These are phyloP conservation scores for Myotis brandtii DNA, from an alignment of 2,113 vertebrate species.

Conservation along the genomic window DNA sequence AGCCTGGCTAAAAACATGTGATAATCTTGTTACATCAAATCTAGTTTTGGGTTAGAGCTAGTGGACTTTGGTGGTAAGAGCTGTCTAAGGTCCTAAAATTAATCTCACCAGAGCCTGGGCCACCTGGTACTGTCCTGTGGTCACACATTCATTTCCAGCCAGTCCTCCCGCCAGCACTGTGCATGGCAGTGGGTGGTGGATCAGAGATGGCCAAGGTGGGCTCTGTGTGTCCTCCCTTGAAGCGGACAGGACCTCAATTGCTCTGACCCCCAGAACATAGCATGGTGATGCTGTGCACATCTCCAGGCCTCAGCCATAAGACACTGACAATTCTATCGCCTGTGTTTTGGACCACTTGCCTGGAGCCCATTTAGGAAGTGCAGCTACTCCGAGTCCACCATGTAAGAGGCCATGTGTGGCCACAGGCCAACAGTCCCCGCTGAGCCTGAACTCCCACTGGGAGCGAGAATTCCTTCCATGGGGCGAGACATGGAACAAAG, in stretches of 20 bases:
- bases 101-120: not conserved
- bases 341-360: not conserved
- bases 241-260: not conserved
- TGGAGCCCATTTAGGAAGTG: not conserved
- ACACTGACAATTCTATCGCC: not conserved
- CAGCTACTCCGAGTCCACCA: not conserved
- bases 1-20: not conserved
- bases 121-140: fast-evolving
- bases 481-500: not conserved
- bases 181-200: fast-evolving
- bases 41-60: not conserved
- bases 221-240: not conserved
- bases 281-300: fast-evolving
- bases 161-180: fast-evolving
- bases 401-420: not conserved
- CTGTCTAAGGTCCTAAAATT: not conserved
- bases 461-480: no score
- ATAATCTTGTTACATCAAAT: not conserved
- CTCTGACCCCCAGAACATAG: not conserved
- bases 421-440: not conserved
- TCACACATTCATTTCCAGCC: not conserved
- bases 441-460: no score
- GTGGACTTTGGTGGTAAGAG: not conserved
- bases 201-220: not conserved
- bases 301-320: not conserved